Evolutionary conservation across 2,888 invertebrate genomes (phyloP).

Genomic region (Leucoma salicis): DNA sequence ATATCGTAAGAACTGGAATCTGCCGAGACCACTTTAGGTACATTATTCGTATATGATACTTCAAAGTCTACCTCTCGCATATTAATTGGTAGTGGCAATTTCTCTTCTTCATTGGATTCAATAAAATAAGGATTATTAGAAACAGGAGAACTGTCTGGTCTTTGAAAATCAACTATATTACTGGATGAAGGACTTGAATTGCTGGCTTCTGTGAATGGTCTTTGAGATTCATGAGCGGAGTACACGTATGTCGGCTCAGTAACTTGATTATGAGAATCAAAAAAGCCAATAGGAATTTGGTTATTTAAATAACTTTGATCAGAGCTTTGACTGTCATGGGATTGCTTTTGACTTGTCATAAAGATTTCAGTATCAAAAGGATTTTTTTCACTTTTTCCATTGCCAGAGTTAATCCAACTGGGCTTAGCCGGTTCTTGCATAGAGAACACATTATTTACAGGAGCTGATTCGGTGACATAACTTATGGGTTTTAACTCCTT

Average conservation of each 20-base stretch:
- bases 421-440: conserved; percentile 11
- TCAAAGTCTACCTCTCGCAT: conserved; percentile 56
- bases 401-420: background rate
- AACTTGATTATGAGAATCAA: background rate
- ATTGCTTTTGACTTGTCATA: background rate
- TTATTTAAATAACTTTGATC: background rate
- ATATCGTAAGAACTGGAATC: conserved; percentile 51
- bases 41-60: conserved; percentile 56
- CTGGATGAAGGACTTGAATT: conserved; percentile 1
- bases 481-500: conserved; percentile 18
- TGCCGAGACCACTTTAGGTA: conserved; percentile 48
- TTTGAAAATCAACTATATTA: background rate
- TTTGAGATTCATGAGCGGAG: background rate
- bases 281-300: background rate
- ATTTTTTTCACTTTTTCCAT: conserved; percentile 3
- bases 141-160: background rate
- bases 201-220: background rate
- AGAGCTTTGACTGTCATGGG: background rate
- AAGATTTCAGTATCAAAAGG: background rate
- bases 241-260: background rate
- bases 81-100: conserved; percentile 57
- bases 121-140: conserved; percentile 5
- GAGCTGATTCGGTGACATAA: conserved; percentile 24
- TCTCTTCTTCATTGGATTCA: conserved; percentile 45
- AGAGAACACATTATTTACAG: conserved; percentile 9